These are phyloP conservation scores for Drosophila asahinai DNA, from an alignment of 1,140 invertebrate genomes.

Conservation along the genomic window DNA sequence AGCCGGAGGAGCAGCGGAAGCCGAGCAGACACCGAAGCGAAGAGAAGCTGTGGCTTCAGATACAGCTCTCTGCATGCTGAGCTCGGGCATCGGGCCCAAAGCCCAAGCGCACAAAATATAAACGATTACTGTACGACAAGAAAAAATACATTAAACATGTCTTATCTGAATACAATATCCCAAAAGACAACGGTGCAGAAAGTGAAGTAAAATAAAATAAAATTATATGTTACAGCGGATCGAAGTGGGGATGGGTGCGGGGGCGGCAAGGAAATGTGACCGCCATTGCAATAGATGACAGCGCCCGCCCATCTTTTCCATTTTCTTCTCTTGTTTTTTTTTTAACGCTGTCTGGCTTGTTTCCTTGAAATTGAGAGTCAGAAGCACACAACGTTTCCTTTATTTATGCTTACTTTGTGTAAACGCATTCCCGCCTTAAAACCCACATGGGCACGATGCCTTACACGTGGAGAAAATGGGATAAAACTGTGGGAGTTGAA, in stretches of 20 bases:
- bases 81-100: conserved; percentile 23
- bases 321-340: neutral
- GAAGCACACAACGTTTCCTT: conserved; percentile 64
- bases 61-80: conserved; percentile 27
- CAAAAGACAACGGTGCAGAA: conserved; percentile 82
- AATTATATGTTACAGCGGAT: conserved; percentile 75
- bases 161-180: conserved; percentile 84
- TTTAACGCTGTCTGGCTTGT: conserved; percentile 46
- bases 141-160: conserved; percentile 84
- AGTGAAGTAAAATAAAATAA: conserved; percentile 82
- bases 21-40: conserved; percentile 65
- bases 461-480: conserved; percentile 1
- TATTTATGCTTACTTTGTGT: conserved; percentile 83
- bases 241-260: conserved; percentile 42
- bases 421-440: conserved; percentile 68
- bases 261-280: conserved; percentile 63
- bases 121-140: conserved; percentile 83
- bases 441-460: conserved; percentile 31
- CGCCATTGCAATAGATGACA: conserved; percentile 64
- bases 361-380: conserved; percentile 48
- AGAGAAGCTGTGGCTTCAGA: conserved; percentile 18
- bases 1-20: conserved; percentile 52
- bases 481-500: neutral
- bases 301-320: neutral
- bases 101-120: conserved; percentile 70